Conservation (phyloP, 1,140 invertebrate species). For the Sitophilus oryzae region DNA sequence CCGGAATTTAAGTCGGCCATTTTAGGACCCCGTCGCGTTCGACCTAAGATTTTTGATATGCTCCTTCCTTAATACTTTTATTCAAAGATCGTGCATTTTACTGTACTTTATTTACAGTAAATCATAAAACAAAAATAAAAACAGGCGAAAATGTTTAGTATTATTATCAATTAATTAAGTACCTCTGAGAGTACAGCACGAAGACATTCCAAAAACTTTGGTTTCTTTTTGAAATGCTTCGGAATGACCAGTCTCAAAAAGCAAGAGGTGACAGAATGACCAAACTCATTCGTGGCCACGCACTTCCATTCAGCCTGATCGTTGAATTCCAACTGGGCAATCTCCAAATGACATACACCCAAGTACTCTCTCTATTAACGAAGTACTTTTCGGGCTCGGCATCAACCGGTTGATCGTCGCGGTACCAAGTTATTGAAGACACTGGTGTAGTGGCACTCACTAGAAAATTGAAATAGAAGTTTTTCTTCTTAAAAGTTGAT, state of each 20-base stretch:
- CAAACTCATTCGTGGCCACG: constrained; percentile 79
- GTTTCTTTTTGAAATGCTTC: constrained; percentile 81
- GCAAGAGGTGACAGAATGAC: constrained; percentile 79
- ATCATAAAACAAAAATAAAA: no score
- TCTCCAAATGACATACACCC: constrained; percentile 66
- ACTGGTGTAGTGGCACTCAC: constrained; percentile 53
- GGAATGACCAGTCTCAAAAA: constrained; percentile 80
- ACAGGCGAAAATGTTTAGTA: no score
- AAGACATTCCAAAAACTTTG: constrained; percentile 77
- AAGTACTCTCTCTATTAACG: constrained; percentile 58
- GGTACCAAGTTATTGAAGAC: constrained; percentile 77
- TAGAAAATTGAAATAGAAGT: constrained; percentile 17
- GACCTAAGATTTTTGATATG: no score
- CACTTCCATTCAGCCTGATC: constrained; percentile 91
- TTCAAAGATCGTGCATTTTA: no score
- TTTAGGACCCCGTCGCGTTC: no score
- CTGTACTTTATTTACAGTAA: no score
- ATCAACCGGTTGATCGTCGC: constrained; percentile 68
- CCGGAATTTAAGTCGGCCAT: no score
- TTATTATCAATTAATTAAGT: no score
- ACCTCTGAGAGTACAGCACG: constrained; percentile 72
- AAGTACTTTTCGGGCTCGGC: constrained; percentile 58
- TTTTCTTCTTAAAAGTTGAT: no score
- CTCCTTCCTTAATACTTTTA: no score
- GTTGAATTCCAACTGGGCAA: constrained; percentile 65